Percentiles rank a stretch among this genome's conserved stretches.
Evolutionary conservation across 2,888 invertebrate genomes (phyloP).

Genomic region (Sphaerophoria rueppellii): DNA sequence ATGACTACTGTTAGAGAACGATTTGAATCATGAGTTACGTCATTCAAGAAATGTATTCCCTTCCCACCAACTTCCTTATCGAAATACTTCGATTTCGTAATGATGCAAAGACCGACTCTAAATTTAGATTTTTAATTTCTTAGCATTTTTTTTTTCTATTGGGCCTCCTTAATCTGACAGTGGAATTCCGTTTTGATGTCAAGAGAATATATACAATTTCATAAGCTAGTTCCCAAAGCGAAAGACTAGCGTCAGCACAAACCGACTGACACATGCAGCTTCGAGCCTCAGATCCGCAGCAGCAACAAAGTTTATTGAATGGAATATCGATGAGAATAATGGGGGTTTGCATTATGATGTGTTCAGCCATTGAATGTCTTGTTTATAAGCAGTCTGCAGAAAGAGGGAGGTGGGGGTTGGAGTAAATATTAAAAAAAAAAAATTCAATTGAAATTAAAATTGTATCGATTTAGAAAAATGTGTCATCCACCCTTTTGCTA

Average conservation of each 20-base stretch:
- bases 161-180: constrained; percentile 23
- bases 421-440: background rate
- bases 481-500: constrained; percentile 13
- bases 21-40: constrained; percentile 10
- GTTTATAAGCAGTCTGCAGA: constrained; percentile 26
- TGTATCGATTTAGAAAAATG: constrained; percentile 52
- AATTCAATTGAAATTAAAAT: constrained; percentile 45
- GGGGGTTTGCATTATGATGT: constrained; percentile 24
- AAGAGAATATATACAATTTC: constrained; percentile 4
- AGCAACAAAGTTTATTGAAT: constrained; percentile 37
- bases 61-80: background rate
- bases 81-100: constrained; percentile 1
- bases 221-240: constrained; percentile 14
- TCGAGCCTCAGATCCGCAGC: background rate
- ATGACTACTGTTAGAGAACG: background rate
- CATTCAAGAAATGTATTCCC: constrained; percentile 10
- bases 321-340: constrained; percentile 36
- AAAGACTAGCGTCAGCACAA: background rate
- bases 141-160: background rate
- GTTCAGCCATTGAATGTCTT: constrained; percentile 31
- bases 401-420: background rate
- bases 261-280: background rate
- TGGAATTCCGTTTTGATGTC: constrained; percentile 28
- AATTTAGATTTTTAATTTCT: constrained; percentile 27
- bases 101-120: constrained; percentile 34